Percentiles rank a stretch among this genome's conserved stretches.
phyloP scores from a whole-genome alignment of 53 echinoderm and acorn worm genomes.

The Echinometra lucunter region DNA sequence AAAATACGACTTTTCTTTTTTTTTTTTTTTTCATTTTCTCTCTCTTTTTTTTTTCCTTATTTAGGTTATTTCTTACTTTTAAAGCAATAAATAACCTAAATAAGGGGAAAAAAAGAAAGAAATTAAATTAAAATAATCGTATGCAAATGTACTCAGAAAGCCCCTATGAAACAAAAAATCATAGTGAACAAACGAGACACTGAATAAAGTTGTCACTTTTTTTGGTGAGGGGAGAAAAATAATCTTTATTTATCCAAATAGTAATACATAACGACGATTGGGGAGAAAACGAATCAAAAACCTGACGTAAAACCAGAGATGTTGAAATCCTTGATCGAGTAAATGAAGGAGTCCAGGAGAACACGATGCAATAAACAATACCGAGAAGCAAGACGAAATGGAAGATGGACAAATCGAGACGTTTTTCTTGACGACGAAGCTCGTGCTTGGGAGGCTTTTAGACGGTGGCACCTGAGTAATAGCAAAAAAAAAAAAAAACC shows the following conservation, averaged over 20 bases:
- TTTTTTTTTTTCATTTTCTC: too few relatives aligned
- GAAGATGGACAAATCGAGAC: not conserved
- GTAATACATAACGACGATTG: not conserved
- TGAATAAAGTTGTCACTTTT: not conserved
- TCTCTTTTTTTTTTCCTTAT: too few relatives aligned
- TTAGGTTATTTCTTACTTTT: too few relatives aligned
- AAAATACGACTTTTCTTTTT: too few relatives aligned
- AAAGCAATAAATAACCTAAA: too few relatives aligned
- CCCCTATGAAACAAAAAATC: too few relatives aligned
- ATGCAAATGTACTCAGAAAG: too few relatives aligned
- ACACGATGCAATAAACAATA: constrained; percentile 19
- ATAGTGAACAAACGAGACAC: not conserved
- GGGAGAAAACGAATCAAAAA: not conserved
- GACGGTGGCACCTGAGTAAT: not conserved
- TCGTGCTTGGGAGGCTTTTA: not conserved
- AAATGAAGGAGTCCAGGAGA: not conserved
- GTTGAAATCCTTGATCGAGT: not conserved
- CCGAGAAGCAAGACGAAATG: constrained; percentile 24
- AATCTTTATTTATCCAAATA: constrained; percentile 49
- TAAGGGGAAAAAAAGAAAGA: too few relatives aligned
- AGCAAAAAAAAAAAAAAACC: too few relatives aligned
- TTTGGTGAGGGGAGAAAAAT: constrained; percentile 62
- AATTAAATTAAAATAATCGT: too few relatives aligned
- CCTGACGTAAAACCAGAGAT: not conserved
- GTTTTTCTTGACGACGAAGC: not conserved